Percentiles rank a stretch among this genome's conserved stretches.
Conservation (phyloP, 1,140 invertebrate genomes). For the Trypoxylus dichotomus region DNA sequence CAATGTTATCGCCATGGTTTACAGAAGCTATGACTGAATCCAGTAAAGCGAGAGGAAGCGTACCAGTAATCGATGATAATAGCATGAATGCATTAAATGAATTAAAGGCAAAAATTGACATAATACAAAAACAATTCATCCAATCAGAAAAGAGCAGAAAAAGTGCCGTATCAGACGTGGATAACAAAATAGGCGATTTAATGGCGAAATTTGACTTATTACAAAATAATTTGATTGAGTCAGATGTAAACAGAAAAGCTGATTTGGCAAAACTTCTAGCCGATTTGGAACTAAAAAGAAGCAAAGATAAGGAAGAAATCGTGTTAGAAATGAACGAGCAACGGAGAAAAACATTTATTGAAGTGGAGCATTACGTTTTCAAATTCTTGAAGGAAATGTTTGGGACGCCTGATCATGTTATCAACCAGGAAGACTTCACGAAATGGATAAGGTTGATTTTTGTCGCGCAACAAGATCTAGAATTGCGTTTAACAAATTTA, state of each 20-base stretch:
- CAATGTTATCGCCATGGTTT: neutral
- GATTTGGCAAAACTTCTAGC: conserved; percentile 20
- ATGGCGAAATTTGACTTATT: neutral
- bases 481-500: conserved; percentile 50
- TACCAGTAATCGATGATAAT: neutral
- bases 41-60: neutral
- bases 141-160: conserved; percentile 49
- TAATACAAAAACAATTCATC: conserved; percentile 47
- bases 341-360: conserved; percentile 41
- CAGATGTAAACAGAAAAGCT: neutral
- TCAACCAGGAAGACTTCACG: conserved; percentile 50
- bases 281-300: conserved; percentile 22
- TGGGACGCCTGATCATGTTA: conserved; percentile 43
- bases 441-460: conserved; percentile 55
- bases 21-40: neutral
- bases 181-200: neutral
- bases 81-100: neutral
- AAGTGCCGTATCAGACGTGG: conserved; percentile 14
- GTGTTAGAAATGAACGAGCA: conserved; percentile 38
- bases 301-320: conserved; percentile 13
- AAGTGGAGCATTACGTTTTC: conserved; percentile 44
- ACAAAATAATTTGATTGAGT: neutral
- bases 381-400: conserved; percentile 44
- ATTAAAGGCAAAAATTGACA: neutral
- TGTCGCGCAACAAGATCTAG: conserved; percentile 56